phyloP scores from a whole-genome alignment of 1,140 invertebrate species.

The Zeugodacus cucurbitae region DNA sequence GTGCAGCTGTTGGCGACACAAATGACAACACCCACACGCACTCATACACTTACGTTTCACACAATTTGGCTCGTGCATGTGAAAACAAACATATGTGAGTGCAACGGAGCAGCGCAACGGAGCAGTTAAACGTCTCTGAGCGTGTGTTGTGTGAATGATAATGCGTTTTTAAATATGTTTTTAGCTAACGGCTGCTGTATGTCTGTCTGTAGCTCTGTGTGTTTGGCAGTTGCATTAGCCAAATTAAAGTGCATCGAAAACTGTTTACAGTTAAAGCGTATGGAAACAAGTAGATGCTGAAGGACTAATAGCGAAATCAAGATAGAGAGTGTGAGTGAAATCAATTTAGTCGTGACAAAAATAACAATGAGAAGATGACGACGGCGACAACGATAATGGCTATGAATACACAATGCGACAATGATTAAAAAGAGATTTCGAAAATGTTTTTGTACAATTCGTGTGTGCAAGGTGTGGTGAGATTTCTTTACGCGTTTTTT shows the following conservation, averaged over 20 bases:
- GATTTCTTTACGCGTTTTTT: neutral
- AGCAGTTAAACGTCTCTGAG: too few relatives aligned
- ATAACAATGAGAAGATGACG: neutral
- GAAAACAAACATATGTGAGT: neutral
- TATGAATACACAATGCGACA: neutral
- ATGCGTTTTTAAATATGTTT: neutral
- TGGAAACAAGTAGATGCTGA: neutral
- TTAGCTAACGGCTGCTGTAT: neutral
- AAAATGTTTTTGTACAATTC: neutral
- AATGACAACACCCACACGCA: neutral
- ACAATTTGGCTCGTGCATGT: neutral
- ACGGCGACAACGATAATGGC: neutral
- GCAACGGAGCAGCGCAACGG: neutral
- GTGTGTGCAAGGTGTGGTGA: neutral
- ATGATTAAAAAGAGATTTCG: neutral
- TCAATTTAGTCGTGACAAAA: neutral
- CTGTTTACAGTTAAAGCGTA: neutral
- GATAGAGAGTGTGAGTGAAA: neutral
- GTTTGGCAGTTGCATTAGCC: neutral
- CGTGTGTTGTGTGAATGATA: neutral
- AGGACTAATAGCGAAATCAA: neutral
- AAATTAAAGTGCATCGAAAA: neutral
- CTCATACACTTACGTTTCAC: neutral
- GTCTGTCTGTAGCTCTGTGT: neutral
- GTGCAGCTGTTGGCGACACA: conserved; percentile 6